Base-by-base conservation (phyloP, 1,140 invertebrate genomes). In the Orius laevigatus region DNA sequence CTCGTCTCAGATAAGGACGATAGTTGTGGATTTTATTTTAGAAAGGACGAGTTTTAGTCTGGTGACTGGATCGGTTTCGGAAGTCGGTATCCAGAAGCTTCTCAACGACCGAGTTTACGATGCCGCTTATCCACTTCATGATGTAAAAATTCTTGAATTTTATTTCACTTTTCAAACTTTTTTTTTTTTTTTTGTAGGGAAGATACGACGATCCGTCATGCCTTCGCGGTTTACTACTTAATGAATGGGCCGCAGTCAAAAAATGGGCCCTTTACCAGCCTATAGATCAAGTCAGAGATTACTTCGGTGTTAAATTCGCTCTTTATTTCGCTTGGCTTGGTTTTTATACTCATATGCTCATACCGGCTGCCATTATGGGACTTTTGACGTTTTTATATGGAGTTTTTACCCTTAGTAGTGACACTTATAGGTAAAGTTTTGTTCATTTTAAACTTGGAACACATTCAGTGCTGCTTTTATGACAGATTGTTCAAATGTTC, bases 241-340 rank as follows among this genome's bases (percentile, higher is more conserved):
- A 36, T 2, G 49, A 51, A 19, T 51, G 49, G 49, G 49, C 49
- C 1, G 74, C 75, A 33, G 69, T 90, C 19, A 72, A 67, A 2
- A 85, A 81, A 60, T 84, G 81, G 63, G 77, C 84, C 60, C 83
- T 84, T 54, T 79, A 84, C 59, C 90, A 94, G 60, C 90, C 91
- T 0, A 64, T 94, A 18, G 85, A 92, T 64, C 80, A 92, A 55
- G 68, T 60, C 19, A 82, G 83, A 59, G 76, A 84, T 51, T 95
- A 95, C 64, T 93, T 94, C 69, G 91, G 91, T 8, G 87, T 92
- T 20, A 94, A 93, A 69, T 88, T 92, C 55, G 69, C 78, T 31
- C 65, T 93, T 33, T 98, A 97, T 64, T 98, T 97, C 63, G 90
- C 91, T 4, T 97, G 93, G 93, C 67, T 97, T 14, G 93, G 92